Conservation (phyloP, 2,888 invertebrate species). For the Meganola albula region DNA sequence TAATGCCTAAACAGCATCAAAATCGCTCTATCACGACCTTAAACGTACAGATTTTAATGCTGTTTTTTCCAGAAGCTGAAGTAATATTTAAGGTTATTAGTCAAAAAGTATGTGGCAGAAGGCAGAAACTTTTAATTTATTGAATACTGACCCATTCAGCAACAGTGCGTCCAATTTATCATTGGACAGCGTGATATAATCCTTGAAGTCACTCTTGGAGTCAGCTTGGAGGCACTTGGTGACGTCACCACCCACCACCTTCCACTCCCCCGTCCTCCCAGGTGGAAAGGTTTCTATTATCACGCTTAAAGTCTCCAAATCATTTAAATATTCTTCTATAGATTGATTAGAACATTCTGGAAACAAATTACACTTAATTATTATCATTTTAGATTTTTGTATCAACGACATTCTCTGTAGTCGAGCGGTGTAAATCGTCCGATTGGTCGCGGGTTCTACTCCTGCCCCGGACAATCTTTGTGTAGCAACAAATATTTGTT, state of each 20-base stretch:
- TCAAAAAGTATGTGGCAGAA: conserved; percentile 2
- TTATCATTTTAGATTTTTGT: too few relatives aligned
- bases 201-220: conserved; percentile 74
- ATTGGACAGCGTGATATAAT: conserved; percentile 74
- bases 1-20: too few relatives aligned
- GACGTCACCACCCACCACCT: conserved; percentile 80
- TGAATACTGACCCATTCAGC: conserved; percentile 82
- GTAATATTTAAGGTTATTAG: too few relatives aligned
- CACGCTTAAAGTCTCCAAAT: conserved; percentile 79
- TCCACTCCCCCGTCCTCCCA: conserved; percentile 72
- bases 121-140: neutral
- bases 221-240: conserved; percentile 68
- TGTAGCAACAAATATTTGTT: too few relatives aligned
- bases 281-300: conserved; percentile 81
- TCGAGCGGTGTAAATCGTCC: too few relatives aligned
- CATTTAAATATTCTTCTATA: conserved; percentile 77
- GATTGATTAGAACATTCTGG: conserved; percentile 74
- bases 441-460: too few relatives aligned
- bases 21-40: too few relatives aligned
- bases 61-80: too few relatives aligned
- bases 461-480: too few relatives aligned
- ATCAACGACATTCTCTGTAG: too few relatives aligned
- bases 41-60: too few relatives aligned
- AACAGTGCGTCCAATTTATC: conserved; percentile 81
- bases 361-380: conserved; percentile 7